Evolutionary conservation across 2,888 invertebrate species (phyloP), one percentile per base, ranked within the genome.

Genomic region (Orthonevra nobilis): DNA sequence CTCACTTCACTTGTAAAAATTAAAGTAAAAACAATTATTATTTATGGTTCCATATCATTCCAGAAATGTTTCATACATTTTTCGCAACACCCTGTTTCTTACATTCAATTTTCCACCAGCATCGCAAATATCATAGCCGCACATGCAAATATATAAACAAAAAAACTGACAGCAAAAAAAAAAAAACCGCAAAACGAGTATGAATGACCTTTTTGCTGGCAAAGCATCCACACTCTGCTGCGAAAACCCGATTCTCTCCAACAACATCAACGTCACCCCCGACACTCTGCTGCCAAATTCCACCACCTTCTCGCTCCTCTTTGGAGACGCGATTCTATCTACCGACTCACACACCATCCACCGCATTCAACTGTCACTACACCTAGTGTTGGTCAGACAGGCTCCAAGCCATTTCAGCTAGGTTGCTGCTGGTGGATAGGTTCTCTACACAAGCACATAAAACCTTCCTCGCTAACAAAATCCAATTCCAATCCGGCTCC

Each of bases 141-240:
- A 79, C 66, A 79, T 79, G 79, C 79, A 79, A 73, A 69, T 68
- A 28, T n/a, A 58, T 42, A 19, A 68, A 34, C 23, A 28, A 20
- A 20, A 7, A 50, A 28, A 50, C 46, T 6, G 30, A 50, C 26
- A 60, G 14, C 44, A 46, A 30, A 40, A 20, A 56, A 68, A 46
- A 52, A 60, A 54, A 56, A 50, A 38, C 32, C 30, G 40, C 79
- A 79, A 54, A 79, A 68, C 79, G 64, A 79, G 79, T 79, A 79
- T 79, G 73, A 79, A 79, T 79, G 73, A 79, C 79, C 73, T 79
- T 79, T 79, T 79, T 73, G 79, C 73, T 79, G 56, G 73, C 60
- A 73, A 58, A 66, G 66, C 66, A 56, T 60, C 34, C 50, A 66
- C 20, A 52, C 40, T 20, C 48, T 36, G 20, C 46, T 46, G 64